Conservation (phyloP, 1,140 invertebrate genomes). For the Fopius arisanus region DNA sequence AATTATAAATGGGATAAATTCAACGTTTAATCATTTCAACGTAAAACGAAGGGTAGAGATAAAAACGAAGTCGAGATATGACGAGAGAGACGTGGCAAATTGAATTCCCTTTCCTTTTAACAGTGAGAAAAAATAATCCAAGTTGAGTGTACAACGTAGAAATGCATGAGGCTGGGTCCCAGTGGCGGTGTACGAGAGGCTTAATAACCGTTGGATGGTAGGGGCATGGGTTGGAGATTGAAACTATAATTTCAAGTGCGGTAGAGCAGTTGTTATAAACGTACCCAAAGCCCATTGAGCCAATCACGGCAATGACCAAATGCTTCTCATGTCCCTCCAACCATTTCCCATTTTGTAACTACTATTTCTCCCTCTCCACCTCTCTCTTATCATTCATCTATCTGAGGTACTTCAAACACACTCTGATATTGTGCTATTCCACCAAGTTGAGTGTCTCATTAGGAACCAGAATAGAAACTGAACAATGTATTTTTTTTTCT, state of each 20-base stretch:
- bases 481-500: too few species aligned
- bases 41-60: too few species aligned
- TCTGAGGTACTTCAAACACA: neutral
- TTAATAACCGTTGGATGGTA: constrained; percentile 2
- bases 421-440: neutral
- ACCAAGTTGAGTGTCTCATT: neutral
- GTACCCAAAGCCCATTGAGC: constrained; percentile 10
- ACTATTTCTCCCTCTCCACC: neutral
- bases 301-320: constrained; percentile 14
- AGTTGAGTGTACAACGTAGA: neutral
- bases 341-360: neutral
- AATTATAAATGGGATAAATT: too few species aligned
- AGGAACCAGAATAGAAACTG: neutral
- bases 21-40: too few species aligned
- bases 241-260: constrained; percentile 13
- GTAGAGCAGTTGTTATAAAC: constrained; percentile 13
- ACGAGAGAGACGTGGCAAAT: neutral
- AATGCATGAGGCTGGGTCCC: neutral
- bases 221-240: neutral
- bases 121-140: neutral
- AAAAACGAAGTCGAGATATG: too few species aligned
- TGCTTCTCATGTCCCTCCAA: constrained; percentile 2
- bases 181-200: neutral
- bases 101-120: neutral
- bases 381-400: neutral